Base-by-base conservation (phyloP, 53 echinoderm and acorn worm species). In the Zoroaster sp. region DNA sequence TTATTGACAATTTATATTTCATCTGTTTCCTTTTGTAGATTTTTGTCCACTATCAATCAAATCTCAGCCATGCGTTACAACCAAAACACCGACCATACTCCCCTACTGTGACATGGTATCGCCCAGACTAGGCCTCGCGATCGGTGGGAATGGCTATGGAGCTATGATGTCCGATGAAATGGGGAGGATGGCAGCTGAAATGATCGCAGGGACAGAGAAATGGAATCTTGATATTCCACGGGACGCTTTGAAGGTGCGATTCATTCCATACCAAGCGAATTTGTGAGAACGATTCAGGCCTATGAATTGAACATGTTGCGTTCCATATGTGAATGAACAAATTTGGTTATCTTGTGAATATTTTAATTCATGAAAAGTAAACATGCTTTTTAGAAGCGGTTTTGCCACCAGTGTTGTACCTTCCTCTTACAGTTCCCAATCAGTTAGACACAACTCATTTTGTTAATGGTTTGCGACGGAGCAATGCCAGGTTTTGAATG, bases 71-170 rank as follows among this genome's bases (percentile, higher is more conserved):
- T 92, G 92, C 34, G 86, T 80, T 7, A 23, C 55, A 4, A 7
- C 66, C 8, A 17, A 20, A 4, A 95, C 97, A 45, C 88, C 88
- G 40, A 92, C 90, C 20, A 47, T 35, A 2, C 79, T 78, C 17
- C 92, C 87, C 9, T 95, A 92, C 74, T 95, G 95, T 69, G 95
- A 95, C 81, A 95, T 97, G 97, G 66, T 95, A 13, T 68, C 92
- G 13, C 82, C 93, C 69, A 86, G 40, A 20, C 51, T 94, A 36
- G 97, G 97, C 10, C 76, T 90, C 54, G 47, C 89, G 25, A 77
- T 91, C 2, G 93, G 97, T 38, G 95, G 95, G 55, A 92, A 92
- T 45, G 97, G 94, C 14, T 86, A 43, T 55, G 97, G 95, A 38
- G 94, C 96, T 5, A 96, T 72, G 59, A 23, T 53, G 40, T 82